Evolutionary conservation across 2,797 vertebrate species (phyloP).

Genomic region (Labeo calbasu): DNA sequence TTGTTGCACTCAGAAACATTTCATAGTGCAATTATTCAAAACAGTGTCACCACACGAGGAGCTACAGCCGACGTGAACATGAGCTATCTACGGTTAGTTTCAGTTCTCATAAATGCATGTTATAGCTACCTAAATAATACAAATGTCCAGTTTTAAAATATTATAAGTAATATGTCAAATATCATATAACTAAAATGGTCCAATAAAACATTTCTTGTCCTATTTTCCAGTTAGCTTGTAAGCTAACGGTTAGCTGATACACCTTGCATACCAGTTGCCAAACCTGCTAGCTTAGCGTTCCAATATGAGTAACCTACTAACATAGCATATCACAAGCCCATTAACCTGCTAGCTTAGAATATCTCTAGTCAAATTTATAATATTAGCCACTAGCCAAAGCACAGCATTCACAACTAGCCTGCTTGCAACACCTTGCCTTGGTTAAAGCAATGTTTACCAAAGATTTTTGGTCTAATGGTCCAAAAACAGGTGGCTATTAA

Average conservation of each 20-base stretch:
- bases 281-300: neutral
- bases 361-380: too few species aligned
- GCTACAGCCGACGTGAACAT: neutral
- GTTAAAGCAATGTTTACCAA: neutral
- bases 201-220: neutral
- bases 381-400: too few species aligned
- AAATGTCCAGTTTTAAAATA: neutral
- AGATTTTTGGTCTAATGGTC: neutral
- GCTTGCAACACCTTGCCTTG: neutral
- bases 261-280: neutral
- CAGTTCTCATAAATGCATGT: neutral
- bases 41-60: neutral
- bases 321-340: neutral
- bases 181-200: neutral
- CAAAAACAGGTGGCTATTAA: neutral
- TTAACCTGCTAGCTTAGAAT: neutral
- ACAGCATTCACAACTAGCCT: neutral
- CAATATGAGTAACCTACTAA: neutral
- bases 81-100: too few species aligned
- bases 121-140: neutral
- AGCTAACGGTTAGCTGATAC: neutral
- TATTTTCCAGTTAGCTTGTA: neutral
- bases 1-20: neutral
- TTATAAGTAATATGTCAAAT: neutral
- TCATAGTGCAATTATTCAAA: neutral